Conservation (phyloP, 2,113 vertebrate genomes). For the Cariama cristata region DNA sequence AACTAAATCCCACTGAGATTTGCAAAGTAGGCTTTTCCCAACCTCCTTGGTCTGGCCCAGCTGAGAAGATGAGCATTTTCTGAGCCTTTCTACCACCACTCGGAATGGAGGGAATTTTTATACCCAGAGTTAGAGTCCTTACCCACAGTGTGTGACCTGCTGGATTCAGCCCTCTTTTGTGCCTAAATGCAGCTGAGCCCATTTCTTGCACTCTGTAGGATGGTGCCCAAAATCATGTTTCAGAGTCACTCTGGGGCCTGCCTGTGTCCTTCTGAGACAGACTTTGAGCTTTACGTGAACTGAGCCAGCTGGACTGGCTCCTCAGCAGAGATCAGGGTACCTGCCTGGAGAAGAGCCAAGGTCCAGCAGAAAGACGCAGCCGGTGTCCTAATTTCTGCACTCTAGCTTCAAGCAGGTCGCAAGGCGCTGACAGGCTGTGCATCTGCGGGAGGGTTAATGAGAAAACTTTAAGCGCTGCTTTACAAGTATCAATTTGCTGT, state of each 20-base stretch:
- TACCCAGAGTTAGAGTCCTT: neutral
- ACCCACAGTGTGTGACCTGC: accelerated
- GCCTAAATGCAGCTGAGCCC: neutral
- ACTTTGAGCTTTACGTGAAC: neutral
- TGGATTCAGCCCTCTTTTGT: neutral
- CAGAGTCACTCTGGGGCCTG: neutral
- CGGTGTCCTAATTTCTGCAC: neutral
- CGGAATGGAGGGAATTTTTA: neutral
- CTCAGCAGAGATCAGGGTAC: neutral
- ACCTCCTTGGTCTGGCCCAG: neutral
- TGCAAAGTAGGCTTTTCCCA: neutral
- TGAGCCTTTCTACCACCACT: neutral
- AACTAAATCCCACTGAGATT: neutral
- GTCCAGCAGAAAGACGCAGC: neutral
- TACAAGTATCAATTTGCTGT: neutral
- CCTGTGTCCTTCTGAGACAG: neutral
- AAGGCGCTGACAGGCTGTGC: neutral
- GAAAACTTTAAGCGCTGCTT: neutral
- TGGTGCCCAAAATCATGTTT: neutral
- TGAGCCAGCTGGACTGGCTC: neutral
- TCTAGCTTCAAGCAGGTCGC: accelerated
- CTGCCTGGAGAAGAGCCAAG: neutral
- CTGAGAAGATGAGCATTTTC: neutral
- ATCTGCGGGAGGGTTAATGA: neutral
- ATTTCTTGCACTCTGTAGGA: neutral